Evolutionary conservation across 2,888 invertebrate genomes (phyloP).

Genomic region (Diarsia dahlii): DNA sequence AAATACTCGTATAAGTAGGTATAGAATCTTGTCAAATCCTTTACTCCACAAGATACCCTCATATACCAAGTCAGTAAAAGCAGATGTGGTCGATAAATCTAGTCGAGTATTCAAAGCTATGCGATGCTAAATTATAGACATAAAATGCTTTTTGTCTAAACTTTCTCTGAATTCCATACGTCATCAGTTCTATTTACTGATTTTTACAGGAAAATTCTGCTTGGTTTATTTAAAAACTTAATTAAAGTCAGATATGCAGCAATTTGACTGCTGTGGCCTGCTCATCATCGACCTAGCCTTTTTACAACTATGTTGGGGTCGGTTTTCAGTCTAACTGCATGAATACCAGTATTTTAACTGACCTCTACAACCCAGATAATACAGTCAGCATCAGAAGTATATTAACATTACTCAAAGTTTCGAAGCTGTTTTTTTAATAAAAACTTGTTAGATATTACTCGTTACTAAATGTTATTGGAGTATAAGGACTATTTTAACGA

Average conservation of each 20-base stretch:
- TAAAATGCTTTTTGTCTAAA: neutral
- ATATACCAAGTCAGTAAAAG: slow-evolving; percentile 60
- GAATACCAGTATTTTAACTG: no score
- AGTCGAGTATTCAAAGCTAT: slow-evolving; percentile 22
- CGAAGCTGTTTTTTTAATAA: no score
- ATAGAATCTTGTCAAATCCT: slow-evolving; percentile 43
- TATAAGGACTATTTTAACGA: no score
- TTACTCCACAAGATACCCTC: slow-evolving; percentile 40
- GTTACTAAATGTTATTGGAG: no score
- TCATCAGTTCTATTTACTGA: neutral
- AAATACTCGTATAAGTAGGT: neutral
- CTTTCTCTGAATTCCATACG: no score
- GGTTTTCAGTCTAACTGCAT: no score
- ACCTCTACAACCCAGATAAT: no score
- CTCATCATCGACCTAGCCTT: no score
- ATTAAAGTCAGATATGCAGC: neutral
- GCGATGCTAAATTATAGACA: neutral
- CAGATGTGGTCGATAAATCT: slow-evolving; percentile 63
- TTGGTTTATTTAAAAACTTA: neutral
- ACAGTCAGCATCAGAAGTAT: no score
- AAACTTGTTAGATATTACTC: no score
- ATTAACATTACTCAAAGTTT: no score
- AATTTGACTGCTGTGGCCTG: neutral
- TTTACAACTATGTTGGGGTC: no score
- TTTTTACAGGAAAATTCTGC: neutral